Evolutionary conservation across 1,140 invertebrate genomes (phyloP).

Genomic region (Goniozus legneri): DNA sequence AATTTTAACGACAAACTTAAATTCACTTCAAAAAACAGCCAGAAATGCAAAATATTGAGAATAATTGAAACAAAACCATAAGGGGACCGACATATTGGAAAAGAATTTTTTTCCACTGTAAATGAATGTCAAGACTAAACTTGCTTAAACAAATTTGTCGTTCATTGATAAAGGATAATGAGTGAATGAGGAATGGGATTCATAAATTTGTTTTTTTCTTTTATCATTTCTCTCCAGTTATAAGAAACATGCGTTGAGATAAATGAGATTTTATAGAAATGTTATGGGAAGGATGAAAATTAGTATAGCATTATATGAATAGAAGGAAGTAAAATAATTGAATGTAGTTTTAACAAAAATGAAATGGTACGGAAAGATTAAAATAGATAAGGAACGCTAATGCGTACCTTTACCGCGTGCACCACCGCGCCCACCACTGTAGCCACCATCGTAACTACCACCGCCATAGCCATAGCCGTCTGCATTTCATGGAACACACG

Average conservation of each 20-base stretch:
- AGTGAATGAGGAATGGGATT: no score
- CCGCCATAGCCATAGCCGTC: conserved; percentile 74
- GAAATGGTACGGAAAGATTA: conserved; percentile 12
- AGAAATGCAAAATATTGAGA: no score
- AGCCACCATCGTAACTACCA: conserved; percentile 76
- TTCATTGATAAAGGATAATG: no score
- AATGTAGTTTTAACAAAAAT: conserved; percentile 11
- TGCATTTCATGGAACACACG: conserved; percentile 58
- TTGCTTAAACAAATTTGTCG: no score
- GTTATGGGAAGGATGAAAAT: conserved; percentile 15
- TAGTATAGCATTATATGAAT: neutral
- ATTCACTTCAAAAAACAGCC: no score
- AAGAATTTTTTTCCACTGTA: no score
- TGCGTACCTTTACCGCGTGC: conserved; percentile 76
- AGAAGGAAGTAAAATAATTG: conserved; percentile 4
- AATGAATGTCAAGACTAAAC: no score
- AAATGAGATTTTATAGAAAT: conserved; percentile 8
- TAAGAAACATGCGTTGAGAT: conserved; percentile 10
- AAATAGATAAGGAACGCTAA: conserved; percentile 50
- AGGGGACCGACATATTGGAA: conserved; percentile 4
- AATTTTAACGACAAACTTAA: no score
- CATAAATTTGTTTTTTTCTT: no score
- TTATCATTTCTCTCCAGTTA: no score
- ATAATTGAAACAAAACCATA: conserved; percentile 20
- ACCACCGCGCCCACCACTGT: conserved; percentile 72